phyloP scores from a whole-genome alignment of 2,888 invertebrate genomes.

The Andrena bicolor region DNA sequence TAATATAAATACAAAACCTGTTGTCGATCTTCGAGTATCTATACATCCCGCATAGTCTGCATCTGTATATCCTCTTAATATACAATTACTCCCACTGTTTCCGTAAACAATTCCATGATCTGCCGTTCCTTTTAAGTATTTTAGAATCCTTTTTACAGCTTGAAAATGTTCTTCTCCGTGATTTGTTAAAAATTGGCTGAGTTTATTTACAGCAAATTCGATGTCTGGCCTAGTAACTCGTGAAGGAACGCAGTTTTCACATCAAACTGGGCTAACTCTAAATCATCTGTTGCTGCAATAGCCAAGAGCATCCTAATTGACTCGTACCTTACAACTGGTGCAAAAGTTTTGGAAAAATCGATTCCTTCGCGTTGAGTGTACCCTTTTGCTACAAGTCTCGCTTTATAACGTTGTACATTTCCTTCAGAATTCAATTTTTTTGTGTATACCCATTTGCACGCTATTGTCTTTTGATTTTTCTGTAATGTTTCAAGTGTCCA shows the following conservation, averaged over 20 bases:
- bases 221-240: slow-evolving; percentile 2
- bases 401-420: slow-evolving; percentile 5
- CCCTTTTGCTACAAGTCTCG: slow-evolving; percentile 2
- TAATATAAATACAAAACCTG: too few species aligned
- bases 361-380: slow-evolving; percentile 14
- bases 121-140: slow-evolving; percentile 2
- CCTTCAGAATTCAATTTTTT: slow-evolving; percentile 7
- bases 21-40: too few species aligned
- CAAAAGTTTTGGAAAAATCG: slow-evolving; percentile 23
- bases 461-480: neutral
- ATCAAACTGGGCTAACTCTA: slow-evolving; percentile 13
- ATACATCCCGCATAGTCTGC: too few species aligned
- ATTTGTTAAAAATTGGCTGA: slow-evolving; percentile 6
- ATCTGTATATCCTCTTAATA: too few species aligned
- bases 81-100: slow-evolving; percentile 14
- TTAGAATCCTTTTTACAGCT: neutral
- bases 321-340: slow-evolving; percentile 25
- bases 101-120: slow-evolving; percentile 8
- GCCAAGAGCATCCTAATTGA: slow-evolving; percentile 6
- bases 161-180: neutral
- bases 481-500: neutral
- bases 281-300: neutral
- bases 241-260: slow-evolving; percentile 24
- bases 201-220: neutral
- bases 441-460: slow-evolving; percentile 13